Base-by-base conservation (phyloP, 2,888 invertebrate species). In the Terebella lapidaria region DNA sequence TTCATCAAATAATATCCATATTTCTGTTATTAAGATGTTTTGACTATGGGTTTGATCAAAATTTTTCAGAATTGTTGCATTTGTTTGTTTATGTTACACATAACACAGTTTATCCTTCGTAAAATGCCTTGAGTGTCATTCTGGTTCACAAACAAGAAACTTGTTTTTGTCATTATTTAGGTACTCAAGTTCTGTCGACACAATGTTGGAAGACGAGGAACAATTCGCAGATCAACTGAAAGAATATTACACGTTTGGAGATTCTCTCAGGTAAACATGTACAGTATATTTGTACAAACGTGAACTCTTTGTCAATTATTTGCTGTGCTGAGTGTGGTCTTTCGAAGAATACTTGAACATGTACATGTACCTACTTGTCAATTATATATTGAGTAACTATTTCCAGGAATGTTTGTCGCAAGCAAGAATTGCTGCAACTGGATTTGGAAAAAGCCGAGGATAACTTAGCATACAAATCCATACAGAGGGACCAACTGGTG, bases 201-300 rank as follows among this genome's bases (percentile, higher is more conserved):
- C 87, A 0, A 84, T 87, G 28, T 83, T 91, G 1, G 91, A 91
- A 73, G 90, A 91, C 70, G 91, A 91, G 75, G 91, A 91, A 72
- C 85, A 90, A 68, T 83, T 90, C 59, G 89, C 89, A 0, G 91
- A 91, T 77, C 91, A 91, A 78, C 80, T 91, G 57, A 91, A 91
- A 74, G 91, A 91, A 79, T 91, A 91, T 78, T 79, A 89, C 59
- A 89, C 89, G 75, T 90, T 87, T 75, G 88, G 89, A 0, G 86
- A 86, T 27, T 87, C 90, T 1, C 77, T 91, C 18, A 73, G 78
- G 80, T 79, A 51, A 28, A 27, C 42, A 35, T 35, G 42, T n/a
- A n/a, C 10, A n/a, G 42, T 35, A n/a, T 35, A 35, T 35, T 15
- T 35, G 42, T 35, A 35, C 42, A 35, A 35, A n/a, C 42, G n/a